phyloP scores from a whole-genome alignment of 2,113 vertebrate species.

The Aegithalos caudatus region DNA sequence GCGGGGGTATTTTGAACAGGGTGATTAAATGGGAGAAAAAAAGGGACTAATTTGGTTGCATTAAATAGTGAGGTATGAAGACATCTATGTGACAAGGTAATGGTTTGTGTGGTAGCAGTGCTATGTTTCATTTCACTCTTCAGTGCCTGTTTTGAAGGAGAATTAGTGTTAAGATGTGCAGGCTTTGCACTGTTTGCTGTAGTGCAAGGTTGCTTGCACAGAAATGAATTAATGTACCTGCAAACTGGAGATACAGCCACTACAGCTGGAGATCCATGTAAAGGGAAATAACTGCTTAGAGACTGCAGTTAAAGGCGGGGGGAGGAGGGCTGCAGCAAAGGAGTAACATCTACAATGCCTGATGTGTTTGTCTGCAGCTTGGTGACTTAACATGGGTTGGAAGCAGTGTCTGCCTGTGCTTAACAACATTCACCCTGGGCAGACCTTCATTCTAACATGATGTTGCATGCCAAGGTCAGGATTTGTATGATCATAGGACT shows the following conservation, averaged over 20 bases:
- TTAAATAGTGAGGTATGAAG: background rate
- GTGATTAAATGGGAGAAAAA: background rate
- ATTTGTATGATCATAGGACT: background rate
- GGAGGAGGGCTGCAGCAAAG: background rate
- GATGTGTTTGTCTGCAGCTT: background rate
- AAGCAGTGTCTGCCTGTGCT: background rate
- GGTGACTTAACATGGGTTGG: background rate
- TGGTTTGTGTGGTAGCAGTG: background rate
- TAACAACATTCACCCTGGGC: background rate
- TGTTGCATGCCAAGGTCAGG: background rate
- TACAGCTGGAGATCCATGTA: background rate
- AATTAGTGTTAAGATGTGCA: background rate
- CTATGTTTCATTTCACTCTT: background rate
- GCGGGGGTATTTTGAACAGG: background rate
- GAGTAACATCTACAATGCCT: background rate
- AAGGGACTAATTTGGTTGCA: background rate
- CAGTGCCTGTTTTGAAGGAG: background rate
- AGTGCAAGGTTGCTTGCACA: background rate
- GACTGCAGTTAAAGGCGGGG: background rate
- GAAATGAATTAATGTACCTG: background rate
- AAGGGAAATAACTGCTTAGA: background rate
- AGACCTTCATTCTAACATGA: background rate
- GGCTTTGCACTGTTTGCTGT: background rate
- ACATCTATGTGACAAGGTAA: background rate
- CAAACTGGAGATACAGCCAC: background rate